Evolutionary conservation across 2,797 vertebrate genomes (phyloP), one percentile per base, ranked within the genome.

Genomic region (Glyptemys insculpta): DNA sequence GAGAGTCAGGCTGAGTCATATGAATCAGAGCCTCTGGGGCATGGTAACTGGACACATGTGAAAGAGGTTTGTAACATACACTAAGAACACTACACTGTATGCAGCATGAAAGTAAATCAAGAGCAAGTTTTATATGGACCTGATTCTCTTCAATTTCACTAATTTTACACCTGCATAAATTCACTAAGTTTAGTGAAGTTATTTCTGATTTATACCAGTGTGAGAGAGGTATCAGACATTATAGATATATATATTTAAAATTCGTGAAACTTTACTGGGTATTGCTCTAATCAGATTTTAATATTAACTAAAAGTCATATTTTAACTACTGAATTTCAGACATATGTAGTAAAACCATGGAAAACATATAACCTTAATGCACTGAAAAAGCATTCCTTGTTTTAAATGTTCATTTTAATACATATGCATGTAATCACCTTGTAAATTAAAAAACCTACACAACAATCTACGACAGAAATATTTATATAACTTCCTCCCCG

Each of bases 391-490:
- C 2, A 8, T 91, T 79, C 21, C 8, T 89, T 0, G 68, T 83
- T 92, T 88, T 86, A 74, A 93, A 74, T 57, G 80, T 88, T 88
- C 57, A 85, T 94, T 93, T 94, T 80, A 87, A 86, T 86, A 87
- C 0, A 0, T 37, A 89, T 4, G 25, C 49, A 59, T 91, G 1
- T 65, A 89, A 84, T 84, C 79, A 79, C 49, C 79, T 18, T 79
- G n/a, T 41, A 27, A 76, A 74, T 93, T 93, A 84, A 18, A 29
- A 81, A 79, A 2, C 0, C 1, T 23, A 34, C 5, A 47, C 7
- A 68, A 37, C 65, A 85, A 57, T 12, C 1, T 78, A 16, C 78
- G 85, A 74, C 88, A 85, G 72, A 91, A 29, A 4, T 91, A 23
- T 29, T 90, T 91, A 82, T 90, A 85, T 91, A 93, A 84, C 6